Percentiles rank a stretch among this genome's conserved stretches.
Conservation (phyloP, 1,140 invertebrate species). For the Brachionus rubens region DNA sequence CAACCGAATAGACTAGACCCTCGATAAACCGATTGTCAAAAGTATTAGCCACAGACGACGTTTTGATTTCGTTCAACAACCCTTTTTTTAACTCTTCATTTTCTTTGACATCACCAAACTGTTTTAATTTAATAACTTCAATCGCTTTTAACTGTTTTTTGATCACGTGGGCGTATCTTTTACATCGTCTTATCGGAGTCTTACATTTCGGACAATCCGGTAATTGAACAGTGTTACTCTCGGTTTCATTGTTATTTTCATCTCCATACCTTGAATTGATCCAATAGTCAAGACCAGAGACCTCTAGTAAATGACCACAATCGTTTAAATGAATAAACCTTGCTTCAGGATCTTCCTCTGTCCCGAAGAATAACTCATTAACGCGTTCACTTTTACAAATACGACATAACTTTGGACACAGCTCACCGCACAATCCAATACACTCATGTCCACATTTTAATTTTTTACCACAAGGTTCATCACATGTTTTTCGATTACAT, state of each 20-base stretch:
- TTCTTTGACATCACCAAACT: not conserved
- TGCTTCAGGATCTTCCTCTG: conserved; percentile 57
- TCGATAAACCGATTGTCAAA: too few relatives aligned
- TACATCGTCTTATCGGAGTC: conserved; percentile 65
- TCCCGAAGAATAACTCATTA: conserved; percentile 63
- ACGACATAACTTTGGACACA: conserved; percentile 58
- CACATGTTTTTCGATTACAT: conserved; percentile 65
- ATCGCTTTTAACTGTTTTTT: conserved; percentile 26
- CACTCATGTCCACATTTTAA: conserved; percentile 67
- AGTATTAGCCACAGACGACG: not conserved
- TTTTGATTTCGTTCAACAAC: conserved; percentile 11
- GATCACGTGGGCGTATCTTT: conserved; percentile 48
- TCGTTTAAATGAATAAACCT: conserved; percentile 66
- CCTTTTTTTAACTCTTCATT: not conserved
- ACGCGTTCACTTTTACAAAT: conserved; percentile 50
- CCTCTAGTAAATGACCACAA: conserved; percentile 67
- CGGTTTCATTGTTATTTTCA: not conserved
- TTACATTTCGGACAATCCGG: conserved; percentile 68
- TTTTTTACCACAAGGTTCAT: conserved; percentile 50
- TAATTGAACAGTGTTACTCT: conserved; percentile 58
- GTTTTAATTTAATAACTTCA: conserved; percentile 10
- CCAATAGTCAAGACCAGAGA: conserved; percentile 63
- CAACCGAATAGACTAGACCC: not conserved
- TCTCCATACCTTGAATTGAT: conserved; percentile 55
- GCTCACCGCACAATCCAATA: conserved; percentile 62